Evolutionary conservation across 2,888 invertebrate genomes (phyloP), one percentile per base, ranked within the genome.

Genomic region (Hemithea aestivaria): DNA sequence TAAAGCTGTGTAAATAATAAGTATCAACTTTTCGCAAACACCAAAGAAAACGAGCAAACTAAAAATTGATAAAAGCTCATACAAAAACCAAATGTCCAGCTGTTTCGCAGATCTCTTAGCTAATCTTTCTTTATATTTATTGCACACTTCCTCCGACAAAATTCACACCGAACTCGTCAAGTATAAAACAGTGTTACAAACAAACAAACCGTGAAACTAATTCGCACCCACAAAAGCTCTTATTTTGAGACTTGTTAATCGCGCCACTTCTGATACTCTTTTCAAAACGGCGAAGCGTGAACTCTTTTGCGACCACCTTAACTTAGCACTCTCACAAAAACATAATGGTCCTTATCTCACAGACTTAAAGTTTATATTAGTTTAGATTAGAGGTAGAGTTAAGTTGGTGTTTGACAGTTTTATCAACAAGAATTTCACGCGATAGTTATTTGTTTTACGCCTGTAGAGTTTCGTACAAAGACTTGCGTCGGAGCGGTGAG

Each of bases 391-490:
- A 2, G 2, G 7, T 45, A 2, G 1, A 8, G 6, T 40, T 52
- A 37, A 7, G 36, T 53, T 42, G 51, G 57, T 48, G 40, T 52
- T 53, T 46, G 43, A 40, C 27, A 64, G 62, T 65, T 70, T 69
- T 61, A 64, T 60, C 68, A 68, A 68, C 66, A 72, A 57, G 63
- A 66, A 76, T 80, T 81, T 81, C 68, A 81, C 81, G 80, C 69
- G 64, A 78, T 68, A 78, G 52, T 72, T 78, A 59, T 82, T 81
- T 81, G 82, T 83, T 73, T 81, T 75, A 73, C 67, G 72, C 60
- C 55, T 55, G 45, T 51, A 54, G 52, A 56, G 66, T 58, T 70
- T 58, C 33, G 52, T 62, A 77, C 66, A 79, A 73, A 70, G 59
- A 52, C 44, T 53, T 51, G 47, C 50, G 43, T 16, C n/a, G 50